Evolutionary conservation across 2,888 invertebrate genomes (phyloP).

Genomic region (Drosophila nr. fundita): DNA sequence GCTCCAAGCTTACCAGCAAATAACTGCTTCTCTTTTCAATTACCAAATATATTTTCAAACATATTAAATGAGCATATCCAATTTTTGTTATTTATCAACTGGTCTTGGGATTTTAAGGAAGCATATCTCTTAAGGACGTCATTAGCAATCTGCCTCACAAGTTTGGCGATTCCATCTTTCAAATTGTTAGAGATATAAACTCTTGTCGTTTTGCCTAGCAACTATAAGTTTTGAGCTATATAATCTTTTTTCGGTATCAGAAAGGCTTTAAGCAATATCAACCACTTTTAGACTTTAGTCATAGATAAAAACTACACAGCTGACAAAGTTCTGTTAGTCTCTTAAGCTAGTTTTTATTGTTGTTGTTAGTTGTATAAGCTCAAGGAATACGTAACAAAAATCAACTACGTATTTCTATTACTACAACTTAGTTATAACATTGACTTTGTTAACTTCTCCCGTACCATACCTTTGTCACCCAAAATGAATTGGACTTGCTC

Average conservation of each 20-base stretch:
- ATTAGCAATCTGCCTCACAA: background rate
- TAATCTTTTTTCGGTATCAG: background rate
- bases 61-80: conserved; percentile 5
- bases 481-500: background rate
- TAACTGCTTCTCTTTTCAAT: conserved; percentile 14
- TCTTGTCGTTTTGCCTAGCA: background rate
- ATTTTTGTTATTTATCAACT: background rate
- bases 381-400: background rate
- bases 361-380: background rate
- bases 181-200: background rate
- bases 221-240: background rate
- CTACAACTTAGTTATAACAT: background rate
- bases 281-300: background rate
- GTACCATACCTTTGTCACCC: background rate
- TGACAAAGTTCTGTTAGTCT: background rate
- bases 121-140: too few relatives aligned
- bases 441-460: background rate
- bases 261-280: background rate
- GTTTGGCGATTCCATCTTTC: background rate
- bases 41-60: background rate
- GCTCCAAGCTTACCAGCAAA: conserved; percentile 64
- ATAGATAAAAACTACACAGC: background rate
- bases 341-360: background rate
- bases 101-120: background rate
- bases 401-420: background rate